Percentiles rank a stretch among this genome's conserved stretches.
Conservation (phyloP, 2,797 vertebrate species). For the Cyclopterus lumpus region DNA sequence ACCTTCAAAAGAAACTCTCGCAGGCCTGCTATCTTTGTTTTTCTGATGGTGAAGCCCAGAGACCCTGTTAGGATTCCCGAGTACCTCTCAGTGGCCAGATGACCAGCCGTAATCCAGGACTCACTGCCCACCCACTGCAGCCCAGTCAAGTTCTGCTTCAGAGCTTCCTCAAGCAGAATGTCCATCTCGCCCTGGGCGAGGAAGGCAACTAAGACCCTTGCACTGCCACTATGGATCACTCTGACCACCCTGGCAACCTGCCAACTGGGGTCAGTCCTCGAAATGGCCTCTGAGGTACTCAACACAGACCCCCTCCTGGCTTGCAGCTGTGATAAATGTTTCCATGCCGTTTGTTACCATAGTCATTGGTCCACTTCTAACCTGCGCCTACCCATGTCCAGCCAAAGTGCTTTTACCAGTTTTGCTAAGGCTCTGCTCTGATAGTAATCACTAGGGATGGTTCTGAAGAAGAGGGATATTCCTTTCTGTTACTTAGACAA, state of each 20-base stretch:
- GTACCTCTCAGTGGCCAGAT: constrained; percentile 69
- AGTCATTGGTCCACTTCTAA: constrained; percentile 83
- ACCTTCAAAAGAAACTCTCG: constrained; percentile 78
- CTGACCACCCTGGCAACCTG: constrained; percentile 70
- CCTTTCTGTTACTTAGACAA: constrained; percentile 81
- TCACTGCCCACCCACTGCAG: constrained; percentile 85
- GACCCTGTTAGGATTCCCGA: constrained; percentile 77
- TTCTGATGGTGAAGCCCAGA: constrained; percentile 81
- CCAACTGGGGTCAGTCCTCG: constrained; percentile 76
- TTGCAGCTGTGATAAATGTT: constrained; percentile 77
- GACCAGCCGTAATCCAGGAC: constrained; percentile 82
- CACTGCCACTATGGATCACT: constrained; percentile 72
- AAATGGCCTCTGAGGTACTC: constrained; percentile 84
- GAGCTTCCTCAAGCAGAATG: constrained; percentile 78
- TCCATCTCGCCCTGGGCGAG: constrained; percentile 81
- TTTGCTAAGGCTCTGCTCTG: constrained; percentile 83
- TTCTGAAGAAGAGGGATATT: constrained; percentile 83
- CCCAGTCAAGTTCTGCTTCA: constrained; percentile 80
- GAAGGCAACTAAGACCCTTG: constrained; percentile 83
- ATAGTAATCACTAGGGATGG: constrained; percentile 83
- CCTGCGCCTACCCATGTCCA: constrained; percentile 85
- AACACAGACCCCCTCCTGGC: constrained; percentile 79
- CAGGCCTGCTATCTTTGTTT: constrained; percentile 76
- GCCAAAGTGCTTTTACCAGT: constrained; percentile 80
- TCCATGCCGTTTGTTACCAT: constrained; percentile 84